Conservation (phyloP, 2,888 invertebrate genomes). For the Pantelozetes paolii region DNA sequence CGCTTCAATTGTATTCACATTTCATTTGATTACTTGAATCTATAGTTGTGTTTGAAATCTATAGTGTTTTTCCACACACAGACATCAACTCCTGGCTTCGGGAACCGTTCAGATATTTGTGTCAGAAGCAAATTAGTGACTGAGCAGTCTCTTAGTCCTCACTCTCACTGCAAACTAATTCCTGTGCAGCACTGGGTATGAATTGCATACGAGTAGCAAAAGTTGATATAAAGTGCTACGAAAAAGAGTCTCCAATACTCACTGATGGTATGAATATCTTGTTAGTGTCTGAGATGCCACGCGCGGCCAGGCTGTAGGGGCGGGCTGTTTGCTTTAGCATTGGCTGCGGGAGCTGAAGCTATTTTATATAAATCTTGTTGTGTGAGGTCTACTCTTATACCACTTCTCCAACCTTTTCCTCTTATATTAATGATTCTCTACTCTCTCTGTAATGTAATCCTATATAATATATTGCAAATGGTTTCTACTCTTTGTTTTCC, state of each 20-base stretch:
- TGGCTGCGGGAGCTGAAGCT: slow-evolving; percentile 24
- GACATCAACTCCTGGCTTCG: not conserved
- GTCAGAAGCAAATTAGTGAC: slow-evolving; percentile 25
- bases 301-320: slow-evolving; percentile 25
- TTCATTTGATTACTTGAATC: slow-evolving; percentile 18
- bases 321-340: slow-evolving; percentile 33
- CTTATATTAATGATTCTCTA: slow-evolving; percentile 34
- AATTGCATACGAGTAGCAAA: slow-evolving; percentile 3
- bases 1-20: slow-evolving; percentile 15
- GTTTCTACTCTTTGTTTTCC: slow-evolving; percentile 26
- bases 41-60: slow-evolving; percentile 35
- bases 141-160: slow-evolving; percentile 26
- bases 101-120: slow-evolving; percentile 6
- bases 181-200: slow-evolving; percentile 6
- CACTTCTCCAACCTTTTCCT: slow-evolving; percentile 33
- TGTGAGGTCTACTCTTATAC: slow-evolving; percentile 33
- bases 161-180: not conserved
- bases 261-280: slow-evolving; percentile 9
- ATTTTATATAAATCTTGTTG: slow-evolving; percentile 26
- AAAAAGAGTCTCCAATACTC: not conserved
- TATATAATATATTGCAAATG: slow-evolving; percentile 36
- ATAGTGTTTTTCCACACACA: not conserved
- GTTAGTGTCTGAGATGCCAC: slow-evolving; percentile 27
- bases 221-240: slow-evolving; percentile 6
- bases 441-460: slow-evolving; percentile 26